Percentiles rank a stretch among this genome's conserved stretches.
phyloP scores from a whole-genome alignment of 2,888 invertebrate species.

The Lissocephala sabroskyi region DNA sequence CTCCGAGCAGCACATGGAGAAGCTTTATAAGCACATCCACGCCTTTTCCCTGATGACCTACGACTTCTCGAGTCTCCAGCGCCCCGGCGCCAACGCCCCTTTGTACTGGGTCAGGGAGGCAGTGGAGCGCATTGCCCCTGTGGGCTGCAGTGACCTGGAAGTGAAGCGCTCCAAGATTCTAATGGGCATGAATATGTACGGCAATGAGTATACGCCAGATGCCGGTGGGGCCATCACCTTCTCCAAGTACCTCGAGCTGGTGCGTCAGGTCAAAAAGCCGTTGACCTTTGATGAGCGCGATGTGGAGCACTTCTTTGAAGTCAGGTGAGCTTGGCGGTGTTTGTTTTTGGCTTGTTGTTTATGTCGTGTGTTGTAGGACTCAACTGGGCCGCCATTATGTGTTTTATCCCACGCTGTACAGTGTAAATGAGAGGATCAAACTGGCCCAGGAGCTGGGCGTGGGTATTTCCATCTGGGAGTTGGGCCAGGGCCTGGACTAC shows the following conservation, averaged over 20 bases:
- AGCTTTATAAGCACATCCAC: conserved; percentile 83
- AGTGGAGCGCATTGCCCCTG: conserved; percentile 81
- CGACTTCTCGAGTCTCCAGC: conserved; percentile 88
- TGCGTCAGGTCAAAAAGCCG: conserved; percentile 83
- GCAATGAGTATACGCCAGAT: conserved; percentile 87
- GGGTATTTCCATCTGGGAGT: conserved; percentile 94
- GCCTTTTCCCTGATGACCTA: conserved; percentile 98
- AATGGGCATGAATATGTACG: conserved; percentile 94
- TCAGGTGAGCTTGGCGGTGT: conserved; percentile 85
- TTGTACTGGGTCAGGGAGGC: conserved; percentile 86
- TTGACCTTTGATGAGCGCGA: conserved; percentile 84
- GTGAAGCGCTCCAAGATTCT: conserved; percentile 84
- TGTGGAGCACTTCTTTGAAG: conserved; percentile 88
- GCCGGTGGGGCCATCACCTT: conserved; percentile 89
- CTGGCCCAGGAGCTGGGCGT: conserved; percentile 85
- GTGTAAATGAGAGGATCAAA: conserved; percentile 85
- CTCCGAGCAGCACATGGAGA: conserved; percentile 82
- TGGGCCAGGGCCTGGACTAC: conserved; percentile 96
- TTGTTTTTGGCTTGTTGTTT: conserved; percentile 17
- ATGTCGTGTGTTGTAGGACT: conserved; percentile 74
- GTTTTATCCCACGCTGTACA: conserved; percentile 92
- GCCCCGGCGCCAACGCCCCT: conserved; percentile 92
- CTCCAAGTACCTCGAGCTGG: conserved; percentile 82
- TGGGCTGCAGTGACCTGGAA: conserved; percentile 71
- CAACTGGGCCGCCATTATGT: conserved; percentile 82